These are phyloP conservation scores for Cyprinodon variegatus DNA, from an alignment of 2,113 vertebrate genomes.

Conservation along the genomic window DNA sequence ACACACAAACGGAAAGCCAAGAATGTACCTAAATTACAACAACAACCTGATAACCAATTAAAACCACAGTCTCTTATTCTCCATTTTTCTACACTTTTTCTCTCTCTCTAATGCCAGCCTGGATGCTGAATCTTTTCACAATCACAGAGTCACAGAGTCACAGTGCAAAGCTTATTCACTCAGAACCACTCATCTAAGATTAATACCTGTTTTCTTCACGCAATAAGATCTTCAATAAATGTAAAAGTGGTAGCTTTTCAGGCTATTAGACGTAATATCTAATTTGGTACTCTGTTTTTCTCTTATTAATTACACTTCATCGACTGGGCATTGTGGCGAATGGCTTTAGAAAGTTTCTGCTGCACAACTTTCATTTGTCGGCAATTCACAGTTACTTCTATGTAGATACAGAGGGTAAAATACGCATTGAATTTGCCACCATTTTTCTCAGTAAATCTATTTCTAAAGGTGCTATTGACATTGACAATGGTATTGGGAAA, in stretches of 20 bases:
- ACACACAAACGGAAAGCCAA: neutral
- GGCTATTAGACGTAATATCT: constrained; percentile 34
- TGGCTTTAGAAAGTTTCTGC: constrained; percentile 23
- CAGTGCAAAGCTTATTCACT: constrained; percentile 68
- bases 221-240: constrained; percentile 60
- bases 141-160: constrained; percentile 34
- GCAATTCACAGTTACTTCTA: no score
- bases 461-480: no score
- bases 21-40: constrained; percentile 13
- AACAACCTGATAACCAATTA: constrained; percentile 76
- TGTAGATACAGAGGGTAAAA: no score
- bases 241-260: constrained; percentile 52
- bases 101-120: constrained; percentile 33
- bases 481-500: no score
- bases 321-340: constrained; percentile 35
- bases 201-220: constrained; percentile 58
- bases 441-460: no score
- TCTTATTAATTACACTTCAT: constrained; percentile 56
- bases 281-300: constrained; percentile 29
- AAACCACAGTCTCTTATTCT: constrained; percentile 52
- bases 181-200: constrained; percentile 57
- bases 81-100: constrained; percentile 51
- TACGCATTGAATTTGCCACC: no score
- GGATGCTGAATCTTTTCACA: constrained; percentile 64
- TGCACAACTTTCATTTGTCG: neutral